A percentile compares a stretch with the other conserved stretches of the same genome.
These are phyloP conservation scores for Aricia artaxerxes DNA, from an alignment of 2,888 invertebrate genomes.

Conservation along the genomic window DNA sequence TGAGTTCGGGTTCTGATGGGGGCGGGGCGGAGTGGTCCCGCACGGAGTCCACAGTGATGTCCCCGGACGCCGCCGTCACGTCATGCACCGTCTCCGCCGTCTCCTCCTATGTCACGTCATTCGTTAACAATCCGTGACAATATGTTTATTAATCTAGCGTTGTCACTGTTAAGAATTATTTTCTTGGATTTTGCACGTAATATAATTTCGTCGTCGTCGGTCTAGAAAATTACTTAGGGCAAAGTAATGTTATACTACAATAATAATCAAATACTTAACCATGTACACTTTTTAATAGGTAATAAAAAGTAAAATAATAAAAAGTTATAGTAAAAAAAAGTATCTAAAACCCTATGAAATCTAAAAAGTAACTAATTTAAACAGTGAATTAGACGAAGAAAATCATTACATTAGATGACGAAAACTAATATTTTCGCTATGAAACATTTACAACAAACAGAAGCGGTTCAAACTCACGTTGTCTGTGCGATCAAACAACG, in stretches of 20 bases:
- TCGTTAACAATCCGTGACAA: not conserved
- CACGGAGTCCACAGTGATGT: slow-evolving; percentile 97
- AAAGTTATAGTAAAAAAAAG: too few relatives aligned
- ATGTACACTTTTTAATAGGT: too few relatives aligned
- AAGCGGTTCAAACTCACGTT: not conserved
- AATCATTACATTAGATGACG: not conserved
- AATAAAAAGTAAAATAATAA: too few relatives aligned
- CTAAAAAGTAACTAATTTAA: too few relatives aligned
- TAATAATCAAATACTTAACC: too few relatives aligned
- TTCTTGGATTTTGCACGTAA: not conserved
- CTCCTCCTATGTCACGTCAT: slow-evolving; percentile 61
- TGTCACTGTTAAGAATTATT: too few relatives aligned
- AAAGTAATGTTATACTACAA: too few relatives aligned
- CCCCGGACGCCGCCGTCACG: slow-evolving; percentile 84
- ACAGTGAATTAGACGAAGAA: too few relatives aligned
- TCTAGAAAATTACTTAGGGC: not conserved
- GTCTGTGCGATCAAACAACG: slow-evolving; percentile 43
- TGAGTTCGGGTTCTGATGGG: slow-evolving; percentile 63
- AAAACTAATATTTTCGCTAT: not conserved
- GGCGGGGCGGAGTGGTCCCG: slow-evolving; percentile 87
- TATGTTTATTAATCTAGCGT: too few relatives aligned
- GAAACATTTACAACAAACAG: not conserved
- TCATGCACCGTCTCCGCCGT: slow-evolving; percentile 65
- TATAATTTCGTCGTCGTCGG: not conserved
- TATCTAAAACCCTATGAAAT: too few relatives aligned